Base-by-base conservation (phyloP, 2,888 invertebrate species). In the Lasioglossum leucozonium region DNA sequence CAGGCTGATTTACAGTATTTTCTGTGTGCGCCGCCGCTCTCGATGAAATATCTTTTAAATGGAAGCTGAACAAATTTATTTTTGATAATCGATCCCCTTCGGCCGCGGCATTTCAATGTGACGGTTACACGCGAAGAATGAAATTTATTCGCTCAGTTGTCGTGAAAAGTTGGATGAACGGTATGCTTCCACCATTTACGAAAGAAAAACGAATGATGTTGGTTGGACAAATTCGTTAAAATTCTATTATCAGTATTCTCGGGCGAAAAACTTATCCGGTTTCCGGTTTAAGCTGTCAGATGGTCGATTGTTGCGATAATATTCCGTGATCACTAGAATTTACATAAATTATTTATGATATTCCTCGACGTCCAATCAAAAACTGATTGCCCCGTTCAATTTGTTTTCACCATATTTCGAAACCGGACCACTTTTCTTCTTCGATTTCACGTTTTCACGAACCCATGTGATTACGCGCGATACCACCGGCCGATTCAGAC, bases 321-420 rank as follows among this genome's bases (percentile, higher is more conserved):
- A 81, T 69, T 58, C 30, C 30, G 44, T 55, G 69, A 69, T 37
- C 30, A n/a, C 13, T 13, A 34, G 40, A 72, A 84, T 84, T 82
- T 84, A 10, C 84, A 84, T 84, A 72, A 16, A 84, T 81, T 81
- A 84, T 79, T 82, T 84, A 65, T 26, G 65, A 74, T 58, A n/a
- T 47, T 72, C 72, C 34, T 44, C 40, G 47, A 13, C 30, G 34
- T 30, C 47, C 72, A 75, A 83, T 81, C 82, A 71, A 40, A n/a
- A 71, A 47, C 34, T 76, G 81, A 83, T 81, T 72, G 81, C 55
- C 42, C 18, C 42, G 75, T 30, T 34, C 62, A 76, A 76, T 81
- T 76, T 76, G 40, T 72, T 51, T 72, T 72, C 42, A 18, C 42
- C 37, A 47, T 78, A 81, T 78, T 72, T 22, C 40, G 72, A 79